Evolutionary conservation across 2,888 invertebrate genomes (phyloP).

Genomic region (Tachina grossa): DNA sequence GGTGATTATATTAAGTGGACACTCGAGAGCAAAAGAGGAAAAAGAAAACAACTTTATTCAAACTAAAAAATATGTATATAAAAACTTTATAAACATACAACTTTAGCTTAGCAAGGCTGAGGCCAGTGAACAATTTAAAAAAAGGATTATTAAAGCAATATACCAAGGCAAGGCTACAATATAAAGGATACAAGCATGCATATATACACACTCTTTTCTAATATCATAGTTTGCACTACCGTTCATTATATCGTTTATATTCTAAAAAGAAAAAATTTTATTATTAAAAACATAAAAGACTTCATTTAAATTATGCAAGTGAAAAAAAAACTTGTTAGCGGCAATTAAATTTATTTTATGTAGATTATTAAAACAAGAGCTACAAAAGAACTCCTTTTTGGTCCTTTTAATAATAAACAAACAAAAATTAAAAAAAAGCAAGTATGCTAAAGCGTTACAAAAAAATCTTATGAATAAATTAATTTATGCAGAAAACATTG

Average conservation of each 20-base stretch:
- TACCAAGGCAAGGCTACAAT: not conserved
- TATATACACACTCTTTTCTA: not conserved
- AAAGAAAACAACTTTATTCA: no score
- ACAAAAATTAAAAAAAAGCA: constrained; percentile 16
- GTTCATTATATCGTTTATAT: not conserved
- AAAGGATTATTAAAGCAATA: constrained; percentile 30
- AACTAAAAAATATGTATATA: not conserved
- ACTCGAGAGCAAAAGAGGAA: constrained; percentile 16
- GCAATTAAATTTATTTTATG: constrained; percentile 39
- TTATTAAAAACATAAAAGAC: not conserved
- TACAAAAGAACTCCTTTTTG: not conserved
- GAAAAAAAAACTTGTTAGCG: constrained; percentile 4
- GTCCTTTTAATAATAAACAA: not conserved
- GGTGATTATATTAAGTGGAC: constrained; percentile 56
- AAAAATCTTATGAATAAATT: constrained; percentile 65
- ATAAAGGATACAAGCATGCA: not conserved
- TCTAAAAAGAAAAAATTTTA: not conserved
- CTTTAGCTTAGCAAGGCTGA: not conserved
- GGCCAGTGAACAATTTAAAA: constrained; percentile 29
- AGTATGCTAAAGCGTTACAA: constrained; percentile 42
- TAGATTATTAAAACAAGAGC: not conserved
- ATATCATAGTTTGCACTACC: not conserved
- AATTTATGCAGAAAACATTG: constrained; percentile 44
- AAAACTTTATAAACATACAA: not conserved
- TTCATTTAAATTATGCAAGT: constrained; percentile 28